A percentile compares a stretch with the other conserved stretches of the same genome.
Evolutionary conservation across 2,797 vertebrate genomes (phyloP).

Genomic region (Zenarchopterus dispar): DNA sequence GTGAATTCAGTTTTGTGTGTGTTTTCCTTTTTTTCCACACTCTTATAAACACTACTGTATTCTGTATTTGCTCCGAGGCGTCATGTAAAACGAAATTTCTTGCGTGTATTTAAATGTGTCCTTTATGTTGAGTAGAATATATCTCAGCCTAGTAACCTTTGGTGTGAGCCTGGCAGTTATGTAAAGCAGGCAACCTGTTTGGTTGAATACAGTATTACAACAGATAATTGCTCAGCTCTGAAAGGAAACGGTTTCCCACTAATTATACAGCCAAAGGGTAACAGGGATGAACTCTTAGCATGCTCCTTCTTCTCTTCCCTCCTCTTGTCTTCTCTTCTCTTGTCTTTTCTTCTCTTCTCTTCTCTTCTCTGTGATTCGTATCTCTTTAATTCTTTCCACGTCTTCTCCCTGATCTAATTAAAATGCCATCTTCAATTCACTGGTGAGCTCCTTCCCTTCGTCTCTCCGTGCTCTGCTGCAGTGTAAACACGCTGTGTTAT

Average conservation of each 20-base stretch:
- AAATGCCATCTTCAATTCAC: constrained; percentile 75
- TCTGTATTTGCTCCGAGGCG: background rate
- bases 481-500: constrained; percentile 74
- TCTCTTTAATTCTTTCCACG: constrained; percentile 47
- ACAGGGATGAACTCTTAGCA: constrained; percentile 50
- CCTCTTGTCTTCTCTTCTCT: constrained; percentile 31
- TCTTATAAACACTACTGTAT: too few relatives aligned
- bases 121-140: background rate
- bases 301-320: constrained; percentile 50
- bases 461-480: constrained; percentile 60
- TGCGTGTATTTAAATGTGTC: background rate
- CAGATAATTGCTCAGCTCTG: constrained; percentile 39
- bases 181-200: constrained; percentile 22
- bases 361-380: constrained; percentile 45
- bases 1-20: too few relatives aligned
- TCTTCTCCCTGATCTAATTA: constrained; percentile 74
- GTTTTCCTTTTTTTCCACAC: too few relatives aligned
- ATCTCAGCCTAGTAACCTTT: constrained; percentile 1
- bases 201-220: constrained; percentile 28
- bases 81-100: background rate
- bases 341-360: constrained; percentile 14
- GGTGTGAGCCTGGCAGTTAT: constrained; percentile 6
- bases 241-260: constrained; percentile 45
- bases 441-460: constrained; percentile 43
- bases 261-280: constrained; percentile 54